These are phyloP conservation scores for Eudyptes chrysolophus DNA, from an alignment of 2,113 vertebrate species.

Conservation along the genomic window DNA sequence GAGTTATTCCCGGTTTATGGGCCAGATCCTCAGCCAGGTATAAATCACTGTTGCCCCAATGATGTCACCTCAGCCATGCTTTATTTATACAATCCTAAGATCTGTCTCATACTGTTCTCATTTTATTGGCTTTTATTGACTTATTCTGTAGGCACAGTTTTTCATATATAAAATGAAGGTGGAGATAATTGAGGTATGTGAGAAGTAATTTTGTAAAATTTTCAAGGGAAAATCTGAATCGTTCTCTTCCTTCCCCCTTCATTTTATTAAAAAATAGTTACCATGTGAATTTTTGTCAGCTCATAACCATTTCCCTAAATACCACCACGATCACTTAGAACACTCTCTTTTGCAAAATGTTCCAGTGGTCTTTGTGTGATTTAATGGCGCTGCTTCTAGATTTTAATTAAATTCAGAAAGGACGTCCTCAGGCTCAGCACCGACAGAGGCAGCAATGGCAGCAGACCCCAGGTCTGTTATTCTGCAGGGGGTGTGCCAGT, in stretches of 20 bases:
- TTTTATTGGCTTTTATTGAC: background rate
- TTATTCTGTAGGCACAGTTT: background rate
- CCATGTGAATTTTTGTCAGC: background rate
- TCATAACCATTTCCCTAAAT: background rate
- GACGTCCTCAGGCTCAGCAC: fast-evolving
- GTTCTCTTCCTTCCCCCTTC: background rate
- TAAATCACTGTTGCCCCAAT: background rate
- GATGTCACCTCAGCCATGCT: constrained; percentile 6
- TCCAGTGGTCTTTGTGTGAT: background rate
- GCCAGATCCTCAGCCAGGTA: constrained; percentile 18
- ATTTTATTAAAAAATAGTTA: background rate
- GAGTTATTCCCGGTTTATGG: constrained; percentile 6
- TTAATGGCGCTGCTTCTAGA: background rate
- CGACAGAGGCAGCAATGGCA: background rate
- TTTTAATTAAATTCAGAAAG: background rate
- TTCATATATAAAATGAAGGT: background rate
- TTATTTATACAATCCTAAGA: background rate
- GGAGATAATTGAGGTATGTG: background rate
- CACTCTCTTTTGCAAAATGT: background rate
- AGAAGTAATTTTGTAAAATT: background rate
- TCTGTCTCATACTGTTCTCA: background rate
- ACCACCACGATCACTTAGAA: background rate
- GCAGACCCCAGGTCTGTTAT: fast-evolving
- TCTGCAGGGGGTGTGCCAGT: background rate
- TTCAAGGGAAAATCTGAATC: background rate